Evolutionary conservation across 2,113 vertebrate species (phyloP).

Genomic region (Leucopsar rothschildi): DNA sequence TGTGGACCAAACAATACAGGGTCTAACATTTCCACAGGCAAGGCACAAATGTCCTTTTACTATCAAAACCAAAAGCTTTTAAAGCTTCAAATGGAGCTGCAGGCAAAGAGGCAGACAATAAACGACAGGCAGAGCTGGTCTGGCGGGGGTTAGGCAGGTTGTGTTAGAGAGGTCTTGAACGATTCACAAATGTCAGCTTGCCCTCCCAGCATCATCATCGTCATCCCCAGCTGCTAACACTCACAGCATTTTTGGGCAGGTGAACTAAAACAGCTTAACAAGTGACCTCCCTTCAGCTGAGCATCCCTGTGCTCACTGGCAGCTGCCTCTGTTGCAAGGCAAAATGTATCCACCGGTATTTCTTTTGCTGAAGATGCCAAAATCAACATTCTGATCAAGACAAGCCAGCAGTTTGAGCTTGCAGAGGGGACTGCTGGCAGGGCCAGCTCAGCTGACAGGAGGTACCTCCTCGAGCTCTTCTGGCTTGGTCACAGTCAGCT

Average conservation of each 20-base stretch:
- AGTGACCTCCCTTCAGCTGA: background rate
- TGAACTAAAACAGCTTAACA: background rate
- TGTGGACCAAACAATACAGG: slow-evolving; percentile 18
- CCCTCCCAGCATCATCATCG: background rate
- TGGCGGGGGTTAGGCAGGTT: background rate
- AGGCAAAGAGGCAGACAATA: slow-evolving; percentile 22
- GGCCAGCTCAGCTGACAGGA: background rate
- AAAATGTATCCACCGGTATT: background rate
- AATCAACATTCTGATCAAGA: background rate
- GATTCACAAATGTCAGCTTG: background rate
- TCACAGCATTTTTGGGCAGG: background rate
- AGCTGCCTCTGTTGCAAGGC: background rate
- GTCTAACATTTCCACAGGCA: slow-evolving; percentile 29
- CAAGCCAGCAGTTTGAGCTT: background rate
- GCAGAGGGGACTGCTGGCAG: background rate
- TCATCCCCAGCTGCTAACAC: background rate
- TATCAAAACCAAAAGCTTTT: slow-evolving; percentile 53
- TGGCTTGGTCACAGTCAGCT: background rate
- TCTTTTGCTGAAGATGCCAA: background rate
- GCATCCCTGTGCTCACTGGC: fast-evolving
- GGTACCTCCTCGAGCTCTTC: background rate
- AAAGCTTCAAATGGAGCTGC: slow-evolving; percentile 39
- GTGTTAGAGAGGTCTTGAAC: background rate
- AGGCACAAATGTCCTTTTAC: slow-evolving; percentile 36
- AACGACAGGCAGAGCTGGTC: background rate